Conservation (phyloP, 2,888 invertebrate species). For the Andrena haemorrhoa region DNA sequence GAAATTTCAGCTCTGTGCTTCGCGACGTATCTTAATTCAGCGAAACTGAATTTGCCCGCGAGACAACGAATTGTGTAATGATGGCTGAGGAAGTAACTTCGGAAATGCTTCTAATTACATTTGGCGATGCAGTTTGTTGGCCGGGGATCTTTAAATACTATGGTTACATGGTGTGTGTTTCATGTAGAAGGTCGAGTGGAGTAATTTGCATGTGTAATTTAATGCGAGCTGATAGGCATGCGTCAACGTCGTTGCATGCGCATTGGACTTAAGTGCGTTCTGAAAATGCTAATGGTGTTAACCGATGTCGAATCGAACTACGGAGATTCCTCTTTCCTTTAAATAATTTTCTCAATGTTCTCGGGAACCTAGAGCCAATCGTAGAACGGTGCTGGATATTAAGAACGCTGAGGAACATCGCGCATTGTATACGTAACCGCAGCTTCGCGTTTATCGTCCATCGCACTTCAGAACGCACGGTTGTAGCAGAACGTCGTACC, state of each 20-base stretch:
- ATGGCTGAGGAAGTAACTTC: background rate
- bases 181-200: too few relatives aligned
- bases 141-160: background rate
- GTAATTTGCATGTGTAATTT: too few relatives aligned
- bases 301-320: background rate
- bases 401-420: too few relatives aligned
- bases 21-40: too few relatives aligned
- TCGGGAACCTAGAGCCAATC: too few relatives aligned
- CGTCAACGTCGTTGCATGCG: background rate
- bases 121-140: background rate
- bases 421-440: too few relatives aligned
- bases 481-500: background rate
- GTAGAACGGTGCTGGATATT: too few relatives aligned
- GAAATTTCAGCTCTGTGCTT: too few relatives aligned
- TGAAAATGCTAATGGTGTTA: background rate
- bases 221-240: background rate
- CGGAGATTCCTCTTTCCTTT: too few relatives aligned
- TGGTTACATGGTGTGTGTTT: background rate
- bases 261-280: background rate
- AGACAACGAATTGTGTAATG: background rate
- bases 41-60: background rate
- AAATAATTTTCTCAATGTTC: too few relatives aligned
- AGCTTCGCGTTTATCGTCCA: background rate
- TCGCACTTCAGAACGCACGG: conserved; percentile 7
- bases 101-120: background rate